Percentiles rank a stretch among this genome's conserved stretches.
Evolutionary conservation across 2,113 vertebrate genomes (phyloP).

Genomic region (Todiramphus saurophagus): DNA sequence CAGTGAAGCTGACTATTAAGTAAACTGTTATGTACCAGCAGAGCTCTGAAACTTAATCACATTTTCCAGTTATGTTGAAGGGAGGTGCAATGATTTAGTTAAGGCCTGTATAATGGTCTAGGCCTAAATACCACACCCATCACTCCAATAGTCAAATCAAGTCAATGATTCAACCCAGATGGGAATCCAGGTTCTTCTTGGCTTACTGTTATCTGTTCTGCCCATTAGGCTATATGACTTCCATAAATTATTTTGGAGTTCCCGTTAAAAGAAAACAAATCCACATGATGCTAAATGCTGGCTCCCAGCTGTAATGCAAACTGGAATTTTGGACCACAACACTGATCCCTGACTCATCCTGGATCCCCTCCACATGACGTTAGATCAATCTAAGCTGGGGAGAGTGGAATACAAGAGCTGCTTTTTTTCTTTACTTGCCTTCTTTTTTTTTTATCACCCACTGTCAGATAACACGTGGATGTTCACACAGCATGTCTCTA

Average conservation of each 20-base stretch:
- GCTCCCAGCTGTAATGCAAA: constrained; percentile 47
- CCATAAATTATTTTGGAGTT: constrained; percentile 47
- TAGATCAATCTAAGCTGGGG: background rate
- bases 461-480: background rate
- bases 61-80: background rate
- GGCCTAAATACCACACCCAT: constrained; percentile 29
- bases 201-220: constrained; percentile 42
- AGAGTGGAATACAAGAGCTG: background rate
- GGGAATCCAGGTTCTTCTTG: constrained; percentile 37
- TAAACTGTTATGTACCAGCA: background rate
- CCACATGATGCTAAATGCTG: constrained; percentile 36
- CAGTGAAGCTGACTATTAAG: background rate
- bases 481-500: background rate
- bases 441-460: background rate
- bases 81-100: background rate
- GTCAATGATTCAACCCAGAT: constrained; percentile 26
- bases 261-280: constrained; percentile 46
- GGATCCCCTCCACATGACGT: constrained; percentile 40
- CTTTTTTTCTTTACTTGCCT: background rate
- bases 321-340: constrained; percentile 51
- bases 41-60: background rate
- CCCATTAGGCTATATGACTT: constrained; percentile 6
- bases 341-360: constrained; percentile 52
- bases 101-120: background rate
- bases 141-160: background rate